These are phyloP conservation scores for Nephotettix cincticeps DNA, from an alignment of 1,140 invertebrate species.

Conservation along the genomic window DNA sequence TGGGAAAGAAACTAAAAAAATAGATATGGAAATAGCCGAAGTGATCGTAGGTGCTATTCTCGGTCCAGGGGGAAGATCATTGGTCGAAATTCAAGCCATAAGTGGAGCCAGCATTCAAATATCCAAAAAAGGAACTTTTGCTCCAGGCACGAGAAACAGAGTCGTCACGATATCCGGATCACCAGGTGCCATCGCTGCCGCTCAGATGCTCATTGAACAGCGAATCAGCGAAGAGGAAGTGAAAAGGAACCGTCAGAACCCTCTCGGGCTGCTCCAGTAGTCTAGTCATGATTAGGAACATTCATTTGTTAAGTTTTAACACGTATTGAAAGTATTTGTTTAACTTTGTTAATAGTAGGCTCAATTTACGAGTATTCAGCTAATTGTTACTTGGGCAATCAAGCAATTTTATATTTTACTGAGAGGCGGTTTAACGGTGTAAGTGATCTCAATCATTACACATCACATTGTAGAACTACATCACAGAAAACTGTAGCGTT, in stretches of 20 bases:
- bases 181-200: constrained; percentile 81
- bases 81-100: constrained; percentile 95
- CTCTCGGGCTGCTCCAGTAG: constrained; percentile 35
- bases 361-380: neutral
- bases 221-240: constrained; percentile 93
- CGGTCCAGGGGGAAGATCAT: constrained; percentile 91
- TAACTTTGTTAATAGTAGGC: constrained; percentile 9
- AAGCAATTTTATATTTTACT: neutral
- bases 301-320: neutral
- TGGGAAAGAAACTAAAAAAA: constrained; percentile 51
- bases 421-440: neutral
- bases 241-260: constrained; percentile 80
- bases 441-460: neutral
- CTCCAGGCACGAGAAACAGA: constrained; percentile 93
- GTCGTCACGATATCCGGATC: constrained; percentile 94
- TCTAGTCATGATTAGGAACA: constrained; percentile 1
- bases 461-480: neutral
- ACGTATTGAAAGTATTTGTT: neutral
- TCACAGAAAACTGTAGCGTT: neutral
- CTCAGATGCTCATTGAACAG: constrained; percentile 93
- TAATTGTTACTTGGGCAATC: neutral
- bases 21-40: constrained; percentile 88
- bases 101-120: constrained; percentile 97
- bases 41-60: constrained; percentile 95
- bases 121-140: constrained; percentile 97